Percentiles rank a stretch among this genome's conserved stretches.
phyloP scores from a whole-genome alignment of 1,140 invertebrate genomes.

The Colletes latitarsis region DNA sequence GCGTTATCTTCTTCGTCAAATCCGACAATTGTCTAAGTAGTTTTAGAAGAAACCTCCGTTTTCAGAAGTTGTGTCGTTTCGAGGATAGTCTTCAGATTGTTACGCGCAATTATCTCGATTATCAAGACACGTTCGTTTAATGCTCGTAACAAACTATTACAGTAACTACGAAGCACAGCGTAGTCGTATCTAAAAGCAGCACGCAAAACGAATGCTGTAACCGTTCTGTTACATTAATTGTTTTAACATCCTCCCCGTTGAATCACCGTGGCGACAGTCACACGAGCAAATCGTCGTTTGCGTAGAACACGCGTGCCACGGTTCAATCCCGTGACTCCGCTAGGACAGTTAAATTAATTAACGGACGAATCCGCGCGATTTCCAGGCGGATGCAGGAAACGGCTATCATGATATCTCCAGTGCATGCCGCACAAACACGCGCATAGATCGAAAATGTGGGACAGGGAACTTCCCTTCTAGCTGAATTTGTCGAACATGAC shows the following conservation, averaged over 20 bases:
- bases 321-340: background rate
- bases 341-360: constrained; percentile 47
- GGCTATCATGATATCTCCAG: constrained; percentile 36
- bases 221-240: background rate
- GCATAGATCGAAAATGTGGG: constrained; percentile 28
- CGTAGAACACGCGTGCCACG: constrained; percentile 7
- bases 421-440: background rate
- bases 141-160: background rate
- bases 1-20: no score
- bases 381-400: constrained; percentile 57
- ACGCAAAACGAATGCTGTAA: background rate
- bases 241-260: constrained; percentile 17
- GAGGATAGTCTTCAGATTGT: no score
- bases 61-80: no score
- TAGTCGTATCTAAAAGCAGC: background rate
- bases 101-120: no score
- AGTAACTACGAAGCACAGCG: background rate
- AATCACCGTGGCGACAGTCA: constrained; percentile 6
- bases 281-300: background rate
- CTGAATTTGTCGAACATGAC: constrained; percentile 10
- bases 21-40: no score
- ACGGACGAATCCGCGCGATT: constrained; percentile 32
- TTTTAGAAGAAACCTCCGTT: no score
- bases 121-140: no score
- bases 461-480: constrained; percentile 50